A percentile compares a stretch with the other conserved stretches of the same genome.
phyloP scores from a whole-genome alignment of 2,797 vertebrate species.

The Hyperoplus immaculatus region DNA sequence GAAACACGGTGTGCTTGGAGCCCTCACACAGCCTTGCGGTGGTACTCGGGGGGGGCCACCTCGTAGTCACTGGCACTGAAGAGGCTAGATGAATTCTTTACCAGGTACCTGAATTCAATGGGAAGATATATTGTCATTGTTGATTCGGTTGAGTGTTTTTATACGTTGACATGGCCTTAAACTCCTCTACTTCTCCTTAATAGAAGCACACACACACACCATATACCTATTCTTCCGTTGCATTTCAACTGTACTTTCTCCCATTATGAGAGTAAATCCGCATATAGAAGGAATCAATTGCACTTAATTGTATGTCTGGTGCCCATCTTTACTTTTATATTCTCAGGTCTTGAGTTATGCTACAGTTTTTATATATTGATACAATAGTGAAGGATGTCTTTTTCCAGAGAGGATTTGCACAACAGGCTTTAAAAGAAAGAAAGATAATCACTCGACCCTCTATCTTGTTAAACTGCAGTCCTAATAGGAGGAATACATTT shows the following conservation, averaged over 20 bases:
- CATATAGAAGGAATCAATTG: no score
- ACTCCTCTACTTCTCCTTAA: no score
- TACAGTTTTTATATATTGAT: no score
- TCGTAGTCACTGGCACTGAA: conserved; percentile 96
- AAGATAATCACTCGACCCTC: background rate
- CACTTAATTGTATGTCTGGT: no score
- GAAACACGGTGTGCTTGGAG: conserved; percentile 16
- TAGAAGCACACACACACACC: no score
- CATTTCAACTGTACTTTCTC: no score
- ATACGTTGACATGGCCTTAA: no score
- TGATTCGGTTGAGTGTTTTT: background rate
- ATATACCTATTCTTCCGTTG: no score
- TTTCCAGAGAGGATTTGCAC: background rate
- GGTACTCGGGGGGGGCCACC: conserved; percentile 96
- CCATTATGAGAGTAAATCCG: no score
- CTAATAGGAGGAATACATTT: background rate
- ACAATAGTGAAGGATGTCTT: background rate
- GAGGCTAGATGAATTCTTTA: conserved; percentile 92
- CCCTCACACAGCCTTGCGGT: conserved; percentile 92
- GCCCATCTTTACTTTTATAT: no score
- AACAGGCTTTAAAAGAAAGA: background rate
- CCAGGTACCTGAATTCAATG: conserved; percentile 88
- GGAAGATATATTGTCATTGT: conserved; percentile 2
- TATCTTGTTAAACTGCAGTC: conserved; percentile 2
- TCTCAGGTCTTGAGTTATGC: no score